phyloP scores from a whole-genome alignment of 2,888 invertebrate species.

The Mongoloraphidia duomilia region DNA sequence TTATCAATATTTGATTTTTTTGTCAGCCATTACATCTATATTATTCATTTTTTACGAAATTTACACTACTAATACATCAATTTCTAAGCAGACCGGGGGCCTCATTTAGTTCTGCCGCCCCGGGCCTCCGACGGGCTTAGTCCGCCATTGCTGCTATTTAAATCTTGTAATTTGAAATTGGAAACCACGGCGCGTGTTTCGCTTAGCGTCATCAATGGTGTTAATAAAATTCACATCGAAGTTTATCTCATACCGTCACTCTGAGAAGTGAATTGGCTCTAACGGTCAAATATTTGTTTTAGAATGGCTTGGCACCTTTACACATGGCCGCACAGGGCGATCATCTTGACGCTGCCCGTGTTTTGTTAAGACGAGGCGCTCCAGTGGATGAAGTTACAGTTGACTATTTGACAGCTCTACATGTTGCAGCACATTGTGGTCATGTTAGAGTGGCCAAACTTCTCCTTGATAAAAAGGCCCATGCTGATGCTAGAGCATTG shows the following conservation, averaged over 20 bases:
- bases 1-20: no score
- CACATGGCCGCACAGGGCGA: slow-evolving; percentile 99
- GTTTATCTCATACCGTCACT: background rate
- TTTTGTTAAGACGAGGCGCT: slow-evolving; percentile 82
- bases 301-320: slow-evolving; percentile 87
- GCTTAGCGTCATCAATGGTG: no score
- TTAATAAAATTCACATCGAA: background rate
- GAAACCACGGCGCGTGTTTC: no score
- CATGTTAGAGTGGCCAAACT: slow-evolving; percentile 88
- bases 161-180: no score
- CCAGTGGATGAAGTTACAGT: slow-evolving; percentile 99
- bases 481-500: slow-evolving; percentile 88
- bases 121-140: no score
- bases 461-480: slow-evolving; percentile 85
- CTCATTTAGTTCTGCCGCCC: no score
- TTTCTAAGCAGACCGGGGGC: no score
- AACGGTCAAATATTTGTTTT: slow-evolving; percentile 17
- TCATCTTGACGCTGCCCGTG: slow-evolving; percentile 90
- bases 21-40: no score
- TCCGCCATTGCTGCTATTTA: no score
- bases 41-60: no score
- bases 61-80: no score
- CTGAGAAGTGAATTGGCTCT: background rate
- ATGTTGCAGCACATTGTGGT: slow-evolving; percentile 90
- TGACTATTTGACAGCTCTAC: slow-evolving; percentile 92